Percentiles rank a stretch among this genome's conserved stretches.
These are phyloP conservation scores for Timema podura DNA, from an alignment of 2,888 invertebrate genomes.

Conservation along the genomic window DNA sequence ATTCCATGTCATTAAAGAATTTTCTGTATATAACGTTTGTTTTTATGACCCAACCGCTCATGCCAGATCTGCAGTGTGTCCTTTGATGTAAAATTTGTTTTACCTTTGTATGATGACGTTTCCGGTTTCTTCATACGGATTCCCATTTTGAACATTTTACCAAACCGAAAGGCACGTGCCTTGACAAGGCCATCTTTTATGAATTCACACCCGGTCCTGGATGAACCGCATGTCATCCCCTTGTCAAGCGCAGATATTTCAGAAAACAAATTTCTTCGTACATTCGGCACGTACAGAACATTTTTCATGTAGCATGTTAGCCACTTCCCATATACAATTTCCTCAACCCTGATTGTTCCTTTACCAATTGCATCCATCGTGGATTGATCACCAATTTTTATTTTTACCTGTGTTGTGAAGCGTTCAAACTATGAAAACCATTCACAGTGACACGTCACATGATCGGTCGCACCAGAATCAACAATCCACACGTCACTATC, in stretches of 20 bases:
- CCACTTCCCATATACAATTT: conserved; percentile 23
- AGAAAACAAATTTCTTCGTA: conserved; percentile 22
- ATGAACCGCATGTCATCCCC: conserved; percentile 14
- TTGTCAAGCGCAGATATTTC: conserved; percentile 22
- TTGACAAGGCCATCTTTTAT: conserved; percentile 17
- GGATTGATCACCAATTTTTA: conserved; percentile 10
- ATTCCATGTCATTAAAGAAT: conserved; percentile 30
- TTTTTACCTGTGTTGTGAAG: conserved; percentile 24
- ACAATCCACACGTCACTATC: conserved; percentile 27
- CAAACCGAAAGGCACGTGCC: conserved; percentile 12
- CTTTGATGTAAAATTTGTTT: not conserved
- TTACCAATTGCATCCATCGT: conserved; percentile 24
- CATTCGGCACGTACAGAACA: conserved; percentile 14
- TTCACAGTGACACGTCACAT: conserved; percentile 29
- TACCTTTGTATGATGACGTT: not conserved
- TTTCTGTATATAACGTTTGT: conserved; percentile 30
- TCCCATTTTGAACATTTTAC: conserved; percentile 17
- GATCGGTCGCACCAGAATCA: conserved; percentile 30
- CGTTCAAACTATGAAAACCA: conserved; percentile 25
- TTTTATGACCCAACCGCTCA: conserved; percentile 34
- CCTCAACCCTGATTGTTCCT: conserved; percentile 24
- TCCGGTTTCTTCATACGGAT: too few relatives aligned
- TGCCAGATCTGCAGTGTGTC: conserved; percentile 34
- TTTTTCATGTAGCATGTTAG: conserved; percentile 26
- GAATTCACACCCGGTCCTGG: conserved; percentile 18